Conservation (phyloP, 2,113 vertebrate genomes). For the Chaetodon trifascialis region DNA sequence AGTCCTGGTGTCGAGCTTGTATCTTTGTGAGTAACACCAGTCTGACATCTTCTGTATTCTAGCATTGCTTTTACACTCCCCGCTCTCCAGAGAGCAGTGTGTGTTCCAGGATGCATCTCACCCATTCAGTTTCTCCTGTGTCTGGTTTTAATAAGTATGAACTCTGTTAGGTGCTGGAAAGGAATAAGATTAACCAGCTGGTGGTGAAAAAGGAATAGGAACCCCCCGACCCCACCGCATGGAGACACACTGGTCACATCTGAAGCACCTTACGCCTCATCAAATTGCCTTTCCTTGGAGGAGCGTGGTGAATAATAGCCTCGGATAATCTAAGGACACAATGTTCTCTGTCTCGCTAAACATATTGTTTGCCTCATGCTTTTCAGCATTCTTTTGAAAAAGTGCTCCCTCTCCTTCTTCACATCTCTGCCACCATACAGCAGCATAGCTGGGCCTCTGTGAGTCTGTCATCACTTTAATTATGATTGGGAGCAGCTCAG, state of each 20-base stretch:
- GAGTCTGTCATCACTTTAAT: slow-evolving; percentile 54
- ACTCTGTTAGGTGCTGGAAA: slow-evolving; percentile 37
- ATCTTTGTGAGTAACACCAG: neutral
- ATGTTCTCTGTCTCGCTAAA: slow-evolving; percentile 41
- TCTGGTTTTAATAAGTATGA: slow-evolving; percentile 61
- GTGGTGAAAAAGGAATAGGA: slow-evolving; percentile 30
- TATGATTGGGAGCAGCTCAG: slow-evolving; percentile 55
- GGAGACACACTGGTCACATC: slow-evolving; percentile 49
- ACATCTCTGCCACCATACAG: neutral
- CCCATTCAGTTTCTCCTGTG: slow-evolving; percentile 36
- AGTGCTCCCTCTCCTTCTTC: slow-evolving; percentile 15
- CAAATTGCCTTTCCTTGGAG: slow-evolving; percentile 55
- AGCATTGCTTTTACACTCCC: neutral
- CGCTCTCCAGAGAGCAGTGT: neutral
- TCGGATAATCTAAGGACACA: slow-evolving; percentile 45
- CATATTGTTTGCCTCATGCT: slow-evolving; percentile 48
- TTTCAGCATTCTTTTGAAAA: slow-evolving; percentile 28
- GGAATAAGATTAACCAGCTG: slow-evolving; percentile 52
- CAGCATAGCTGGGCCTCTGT: neutral
- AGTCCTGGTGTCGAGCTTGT: neutral
- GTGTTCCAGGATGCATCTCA: neutral
- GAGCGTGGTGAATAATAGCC: slow-evolving; percentile 54
- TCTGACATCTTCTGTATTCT: neutral
- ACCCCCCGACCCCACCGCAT: neutral
- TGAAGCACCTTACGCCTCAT: slow-evolving; percentile 36